Conservation (phyloP, 2,113 vertebrate species). For the Centropus unirufus region DNA sequence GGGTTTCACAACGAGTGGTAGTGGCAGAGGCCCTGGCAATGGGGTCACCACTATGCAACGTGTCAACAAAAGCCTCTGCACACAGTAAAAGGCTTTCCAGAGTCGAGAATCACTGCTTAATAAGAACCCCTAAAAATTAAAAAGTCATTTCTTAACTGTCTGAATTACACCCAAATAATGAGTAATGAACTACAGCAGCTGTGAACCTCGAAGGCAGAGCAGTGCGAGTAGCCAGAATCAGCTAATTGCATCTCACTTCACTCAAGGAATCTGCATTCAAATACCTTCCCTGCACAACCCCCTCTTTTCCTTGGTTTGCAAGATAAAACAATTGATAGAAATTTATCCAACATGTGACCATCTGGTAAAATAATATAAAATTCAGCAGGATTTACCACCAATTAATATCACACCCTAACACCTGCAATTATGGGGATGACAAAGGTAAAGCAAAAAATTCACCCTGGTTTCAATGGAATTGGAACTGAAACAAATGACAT, state of each 20-base stretch:
- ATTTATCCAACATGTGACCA: background rate
- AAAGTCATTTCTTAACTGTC: background rate
- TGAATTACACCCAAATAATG: conserved; percentile 43
- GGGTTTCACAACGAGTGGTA: background rate
- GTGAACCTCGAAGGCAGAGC: conserved; percentile 7
- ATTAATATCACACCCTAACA: background rate
- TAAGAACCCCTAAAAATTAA: background rate
- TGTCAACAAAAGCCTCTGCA: background rate
- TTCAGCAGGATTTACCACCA: background rate
- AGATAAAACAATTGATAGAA: background rate
- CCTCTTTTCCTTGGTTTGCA: background rate
- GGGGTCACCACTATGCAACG: background rate
- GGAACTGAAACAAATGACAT: background rate
- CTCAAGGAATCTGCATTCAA: background rate
- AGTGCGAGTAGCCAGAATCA: background rate
- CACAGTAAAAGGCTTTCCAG: background rate
- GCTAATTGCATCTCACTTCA: background rate
- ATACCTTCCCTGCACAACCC: background rate
- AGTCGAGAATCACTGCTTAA: background rate
- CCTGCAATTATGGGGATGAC: background rate
- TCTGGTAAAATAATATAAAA: background rate
- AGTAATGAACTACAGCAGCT: conserved; percentile 41
- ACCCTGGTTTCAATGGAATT: background rate
- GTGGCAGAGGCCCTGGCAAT: background rate
- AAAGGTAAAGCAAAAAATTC: background rate